Base-by-base conservation (phyloP, 1,140 invertebrate species). In the Agrypnia vestita region DNA sequence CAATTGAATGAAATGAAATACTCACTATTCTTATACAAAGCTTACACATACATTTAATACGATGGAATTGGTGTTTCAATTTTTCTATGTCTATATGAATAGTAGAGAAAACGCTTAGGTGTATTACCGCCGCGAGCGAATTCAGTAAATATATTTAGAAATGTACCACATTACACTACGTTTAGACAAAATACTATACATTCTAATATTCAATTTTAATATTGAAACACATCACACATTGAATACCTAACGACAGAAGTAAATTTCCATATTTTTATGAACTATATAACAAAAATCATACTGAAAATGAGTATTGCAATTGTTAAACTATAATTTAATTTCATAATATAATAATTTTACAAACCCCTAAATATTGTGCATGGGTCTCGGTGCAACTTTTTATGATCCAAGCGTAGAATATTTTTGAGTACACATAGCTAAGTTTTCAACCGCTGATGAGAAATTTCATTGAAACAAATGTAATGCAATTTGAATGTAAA, bases 61-160 rank as follows among this genome's bases (percentile, higher is more conserved):
- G 44, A 35, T 71, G 67, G 17, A 71, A 71, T 71, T 71, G 67
- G 67, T 71, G 67, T 71, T 51, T 21, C 47, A 71, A 49, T 71
- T 71, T 51, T 9, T 51, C 44, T 71, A 71, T 71, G 49, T 21
- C 44, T 71, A 51, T 15, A 64, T 64, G 61, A 64, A 64, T n/a
- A 64, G 35, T 13, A 64, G 35, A 64, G 25, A 64, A 49, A 51
- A 49, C 10, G 12, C 51, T 49, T n/a, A 19, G 46, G 46, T 25
- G 49, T 71, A 6, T 71, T 25, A 25, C 11, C 51, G 61, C n/a
- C 25, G 49, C 25, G 67, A 71, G 46, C 67, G 7, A 71, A 51
- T 49, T 13, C 17, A 25, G 67, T 71, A 21, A 25, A 71, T 49
- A 71, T 19, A 51, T 71, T 49, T 17, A 6, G 67, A 71, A 51